Base-by-base conservation (phyloP, 2,888 invertebrate genomes). In the Malacosoma neustria region DNA sequence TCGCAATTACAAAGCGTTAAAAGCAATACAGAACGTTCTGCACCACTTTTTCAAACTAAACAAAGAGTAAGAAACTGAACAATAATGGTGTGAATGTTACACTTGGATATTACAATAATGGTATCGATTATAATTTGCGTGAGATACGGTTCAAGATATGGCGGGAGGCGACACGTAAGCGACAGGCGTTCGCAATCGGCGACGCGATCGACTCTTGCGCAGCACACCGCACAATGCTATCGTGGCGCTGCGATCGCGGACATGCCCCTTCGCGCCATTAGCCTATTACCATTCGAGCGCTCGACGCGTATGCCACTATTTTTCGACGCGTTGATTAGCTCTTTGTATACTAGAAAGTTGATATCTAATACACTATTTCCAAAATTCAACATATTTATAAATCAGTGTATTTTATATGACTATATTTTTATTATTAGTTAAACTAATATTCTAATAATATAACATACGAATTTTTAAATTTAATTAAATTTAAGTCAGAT, bases 71-170 rank as follows among this genome's bases (percentile, higher is more conserved):
- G 72, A 72, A 72, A 71, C 68, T 56, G 63, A 72, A 81, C 77
- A 82, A 81, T 77, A 75, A 77, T 65, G 63, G 67, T 72, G 75
- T 67, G 72, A 77, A 70, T 75, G 77, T 77, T 72, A 71, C 72
- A 72, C 65, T 72, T 57, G 69, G 72, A 76, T 82, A 79, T 82
- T 80, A 84, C 84, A 84, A 85, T 85, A 85, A 82, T 84, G 81
- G 84, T 82, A 82, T 85, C 84, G 84, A 80, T 84, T 82, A 85
- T 85, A 85, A 85, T 85, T 85, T 84, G 84, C 84, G 84, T 85
- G 81, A 76, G 84, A 85, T 84, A 70, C 71, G 68, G 68, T 62
- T 48, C 45, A 68, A 66, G 84, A 82, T 84, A 84, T 61, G 66
- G 65, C 61, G 65, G 59, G 67, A 72, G 72, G 75, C 79, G 82